Evolutionary conservation across 2,113 vertebrate genomes (phyloP).

Genomic region (Pseudorasbora parva): DNA sequence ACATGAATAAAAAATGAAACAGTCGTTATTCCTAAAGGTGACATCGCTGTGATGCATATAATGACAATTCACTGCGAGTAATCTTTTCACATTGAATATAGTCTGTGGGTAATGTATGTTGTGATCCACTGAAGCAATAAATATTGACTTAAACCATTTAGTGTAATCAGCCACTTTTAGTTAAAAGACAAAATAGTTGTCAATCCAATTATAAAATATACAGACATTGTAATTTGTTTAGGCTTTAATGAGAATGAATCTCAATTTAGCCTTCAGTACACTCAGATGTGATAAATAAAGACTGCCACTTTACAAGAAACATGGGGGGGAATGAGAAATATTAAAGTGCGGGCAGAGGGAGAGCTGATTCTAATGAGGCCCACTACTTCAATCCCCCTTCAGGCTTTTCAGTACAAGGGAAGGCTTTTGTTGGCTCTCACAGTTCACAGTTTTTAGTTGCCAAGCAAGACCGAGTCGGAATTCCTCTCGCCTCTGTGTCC

Average conservation of each 20-base stretch:
- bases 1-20: not conserved
- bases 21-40: not conserved
- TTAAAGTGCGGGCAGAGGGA: slow-evolving; percentile 28
- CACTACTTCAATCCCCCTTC: slow-evolving; percentile 52
- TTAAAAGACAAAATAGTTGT: not conserved
- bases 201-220: not conserved
- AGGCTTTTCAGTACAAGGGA: slow-evolving; percentile 67
- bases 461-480: slow-evolving; percentile 72
- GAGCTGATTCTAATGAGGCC: slow-evolving; percentile 37
- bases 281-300: not conserved
- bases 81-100: not conserved
- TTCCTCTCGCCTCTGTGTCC: slow-evolving; percentile 60
- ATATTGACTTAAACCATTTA: not conserved
- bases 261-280: not conserved
- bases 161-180: not conserved
- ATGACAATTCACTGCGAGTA: not conserved
- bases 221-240: not conserved
- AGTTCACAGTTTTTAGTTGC: slow-evolving; percentile 76
- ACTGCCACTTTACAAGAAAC: not conserved
- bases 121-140: not conserved
- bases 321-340: not conserved
- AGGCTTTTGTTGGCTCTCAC: slow-evolving; percentile 75
- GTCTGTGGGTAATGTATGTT: not conserved
- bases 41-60: not conserved
- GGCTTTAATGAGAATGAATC: not conserved